Conservation (phyloP, 2,888 invertebrate genomes). For the Drosophila ezoana region DNA sequence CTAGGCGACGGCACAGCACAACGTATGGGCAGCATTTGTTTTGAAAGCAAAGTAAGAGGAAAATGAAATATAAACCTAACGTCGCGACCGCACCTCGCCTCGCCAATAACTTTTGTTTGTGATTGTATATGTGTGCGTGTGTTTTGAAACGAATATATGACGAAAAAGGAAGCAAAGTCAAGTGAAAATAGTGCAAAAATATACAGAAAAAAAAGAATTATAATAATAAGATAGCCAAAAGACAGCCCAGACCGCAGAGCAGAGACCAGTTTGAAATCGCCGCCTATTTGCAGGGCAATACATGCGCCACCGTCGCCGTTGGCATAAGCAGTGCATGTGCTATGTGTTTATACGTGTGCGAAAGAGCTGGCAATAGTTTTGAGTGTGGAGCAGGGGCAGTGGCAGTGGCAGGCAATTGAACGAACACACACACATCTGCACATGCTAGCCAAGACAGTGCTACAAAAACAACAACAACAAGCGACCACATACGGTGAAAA, state of each 20-base stretch:
- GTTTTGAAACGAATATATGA: constrained; percentile 35
- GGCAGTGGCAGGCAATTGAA: constrained; percentile 64
- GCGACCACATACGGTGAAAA: constrained; percentile 81
- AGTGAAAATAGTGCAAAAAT: constrained; percentile 71
- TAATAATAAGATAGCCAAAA: constrained; percentile 73
- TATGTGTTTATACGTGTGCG: constrained; percentile 40
- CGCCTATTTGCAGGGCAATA: constrained; percentile 76
- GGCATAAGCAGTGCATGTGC: constrained; percentile 55
- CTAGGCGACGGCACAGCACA: constrained; percentile 41
- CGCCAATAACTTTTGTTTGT: constrained; percentile 56
- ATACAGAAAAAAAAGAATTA: constrained; percentile 45
- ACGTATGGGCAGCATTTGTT: constrained; percentile 75
- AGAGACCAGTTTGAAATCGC: constrained; percentile 76
- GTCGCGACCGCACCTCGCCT: constrained; percentile 65
- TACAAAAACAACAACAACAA: constrained; percentile 51
- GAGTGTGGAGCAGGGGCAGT: constrained; percentile 54
- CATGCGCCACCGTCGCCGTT: constrained; percentile 28
- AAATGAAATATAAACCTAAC: constrained; percentile 67
- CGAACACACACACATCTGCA: constrained; percentile 55
- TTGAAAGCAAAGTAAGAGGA: constrained; percentile 69
- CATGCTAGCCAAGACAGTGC: constrained; percentile 59
- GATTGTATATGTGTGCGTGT: constrained; percentile 39
- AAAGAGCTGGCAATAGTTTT: constrained; percentile 64
- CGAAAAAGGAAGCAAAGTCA: constrained; percentile 52
- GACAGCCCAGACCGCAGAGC: constrained; percentile 52